Conservation (phyloP, 2,113 vertebrate species). For the Malurus cyaneus region DNA sequence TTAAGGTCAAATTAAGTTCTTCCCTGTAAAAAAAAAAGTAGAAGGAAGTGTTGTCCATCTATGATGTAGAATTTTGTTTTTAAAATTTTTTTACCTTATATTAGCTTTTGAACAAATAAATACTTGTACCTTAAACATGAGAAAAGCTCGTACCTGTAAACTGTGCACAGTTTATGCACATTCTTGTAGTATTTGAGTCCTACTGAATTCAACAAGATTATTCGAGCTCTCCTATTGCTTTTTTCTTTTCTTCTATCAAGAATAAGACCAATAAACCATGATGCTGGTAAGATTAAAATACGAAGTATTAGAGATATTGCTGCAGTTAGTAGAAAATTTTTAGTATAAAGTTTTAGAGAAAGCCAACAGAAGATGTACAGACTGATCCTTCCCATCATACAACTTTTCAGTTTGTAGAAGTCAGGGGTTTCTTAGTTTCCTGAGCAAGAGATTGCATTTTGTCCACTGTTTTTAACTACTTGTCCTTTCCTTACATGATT, state of each 20-base stretch:
- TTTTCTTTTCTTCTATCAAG: background rate
- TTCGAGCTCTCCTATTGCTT: background rate
- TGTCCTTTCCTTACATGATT: background rate
- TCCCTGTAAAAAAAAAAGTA: background rate
- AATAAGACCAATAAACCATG: background rate
- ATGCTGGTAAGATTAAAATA: background rate
- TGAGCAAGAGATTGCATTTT: background rate
- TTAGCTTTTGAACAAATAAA: background rate
- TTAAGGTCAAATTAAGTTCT: slow-evolving; percentile 38
- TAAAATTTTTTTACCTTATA: background rate
- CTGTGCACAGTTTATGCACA: background rate
- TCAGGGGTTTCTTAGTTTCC: background rate
- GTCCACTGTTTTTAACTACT: background rate
- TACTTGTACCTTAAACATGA: background rate
- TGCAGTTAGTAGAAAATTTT: background rate
- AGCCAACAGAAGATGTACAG: background rate
- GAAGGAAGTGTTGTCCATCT: background rate
- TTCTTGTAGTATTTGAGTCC: background rate
- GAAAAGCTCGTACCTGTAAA: background rate
- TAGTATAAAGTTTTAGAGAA: background rate
- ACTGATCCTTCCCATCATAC: background rate
- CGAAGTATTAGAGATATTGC: background rate
- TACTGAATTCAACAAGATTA: background rate
- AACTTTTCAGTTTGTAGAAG: background rate
- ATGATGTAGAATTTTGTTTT: background rate